Evolutionary conservation across 2,113 vertebrate genomes (phyloP), one percentile per base, ranked within the genome.

Genomic region (Piaya cayana): DNA sequence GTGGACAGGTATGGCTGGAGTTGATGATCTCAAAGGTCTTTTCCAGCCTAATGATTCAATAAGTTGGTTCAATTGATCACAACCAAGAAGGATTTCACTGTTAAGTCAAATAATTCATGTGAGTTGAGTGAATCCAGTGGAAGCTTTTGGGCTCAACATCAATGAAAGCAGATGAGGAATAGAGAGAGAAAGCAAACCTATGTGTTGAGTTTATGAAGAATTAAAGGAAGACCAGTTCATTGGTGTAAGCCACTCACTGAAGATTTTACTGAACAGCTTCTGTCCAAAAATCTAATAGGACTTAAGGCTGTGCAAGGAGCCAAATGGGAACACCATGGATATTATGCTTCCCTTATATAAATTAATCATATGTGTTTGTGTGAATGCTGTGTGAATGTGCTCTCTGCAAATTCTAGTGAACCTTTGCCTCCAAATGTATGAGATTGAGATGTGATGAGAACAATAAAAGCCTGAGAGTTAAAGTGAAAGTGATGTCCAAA

Each of bases 331-430:
- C 21, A 8, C 2, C 37, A 5, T 32, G 36, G 63, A 12, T 69
- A 12, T 55, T 86, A 19, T 8, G 18, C 23, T 63, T 69, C 34
- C 7, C 8, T 70, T 67, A 5, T 2, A 29, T 62, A n/a, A 75
- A 37, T 75, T 26, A 74, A 13, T 18, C 18, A 14, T 1, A 1
- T 63, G 2, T 76, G 39, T 22, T 79, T 0, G 0, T 86, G 52
- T 53, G 59, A 58, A 18, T 64, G 21, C 12, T 42, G 7, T 59
- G 22, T 53, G 43, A 42, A 34, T 20, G 49, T 83, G 23, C 36
- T 65, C 20, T 47, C 8, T 79, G 53, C 59, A 55, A 49, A 42
- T 45, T 82, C 25, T 42, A 47, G 21, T 20, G 39, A 82, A 25
- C 34, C 19, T 91, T 52, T 69, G 32, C 37, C 16, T 71, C 37